Base-by-base conservation (phyloP, 1,140 invertebrate genomes). In the Ericerus pela region DNA sequence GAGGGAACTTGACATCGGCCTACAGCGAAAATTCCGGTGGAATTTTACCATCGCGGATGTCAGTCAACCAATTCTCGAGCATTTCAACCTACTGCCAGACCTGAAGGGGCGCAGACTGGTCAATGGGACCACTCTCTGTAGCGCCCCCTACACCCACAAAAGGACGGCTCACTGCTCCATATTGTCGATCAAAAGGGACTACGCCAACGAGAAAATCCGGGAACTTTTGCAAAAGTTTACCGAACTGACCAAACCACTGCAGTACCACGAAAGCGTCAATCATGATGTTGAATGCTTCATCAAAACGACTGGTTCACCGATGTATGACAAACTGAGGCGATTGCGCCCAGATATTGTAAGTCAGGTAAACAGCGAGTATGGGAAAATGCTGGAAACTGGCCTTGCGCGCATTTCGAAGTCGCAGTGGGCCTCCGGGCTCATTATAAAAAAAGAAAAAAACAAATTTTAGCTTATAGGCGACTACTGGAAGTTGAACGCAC, bases 381-480 rank as follows among this genome's bases (percentile, higher is more conserved):
- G 67, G 2, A 54, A 60, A 10, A 59, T 67, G 64, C 14, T 72
- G 26, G 12, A 60, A 37, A 14, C 57, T 22, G 64, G 65, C 30
- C 62, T 65, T 33, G 56, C 61, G 16, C 57, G 31, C 14, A 63
- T 60, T 20, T 67, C 64, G 0, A 62, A 67, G n/a, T 65, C 62
- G 37, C 36, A 59, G 2, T 77, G 72, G 72, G 62, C 70, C 0
- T 65, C 64, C 8, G 69, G 72, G 2, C 54, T 74, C 12, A 68
- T 72, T 51, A 69, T 70, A 1, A 73, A 75, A 56, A 75, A 76
- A 57, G 63, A 66, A 26, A 60, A 66, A 53, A 70, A 53, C 10
- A 24, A 63, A 62, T 69, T 65, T 63, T 43, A 66, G 43, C 27
- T 69, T 12, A 65, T 65, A 2, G 61, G 69, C 11, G 66, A 69